Percentiles rank a stretch among this genome's conserved stretches.
Evolutionary conservation across 2,113 vertebrate species (phyloP).

Genomic region (Microtus montanus): DNA sequence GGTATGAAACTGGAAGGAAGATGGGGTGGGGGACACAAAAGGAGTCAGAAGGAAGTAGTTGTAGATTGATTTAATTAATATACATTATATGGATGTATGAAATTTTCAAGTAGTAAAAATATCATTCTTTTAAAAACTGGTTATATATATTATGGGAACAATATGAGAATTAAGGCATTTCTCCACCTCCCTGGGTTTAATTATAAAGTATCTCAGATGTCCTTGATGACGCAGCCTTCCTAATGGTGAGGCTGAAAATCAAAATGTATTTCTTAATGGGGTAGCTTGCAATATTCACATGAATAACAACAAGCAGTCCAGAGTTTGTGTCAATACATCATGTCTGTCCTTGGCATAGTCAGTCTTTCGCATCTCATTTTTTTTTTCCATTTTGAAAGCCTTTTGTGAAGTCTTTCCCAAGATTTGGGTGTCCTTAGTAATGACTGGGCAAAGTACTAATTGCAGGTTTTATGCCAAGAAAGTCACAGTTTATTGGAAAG

Average conservation of each 20-base stretch:
- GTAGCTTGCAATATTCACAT: neutral
- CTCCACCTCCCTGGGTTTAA: slow-evolving; percentile 31
- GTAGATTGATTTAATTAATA: too few relatives aligned
- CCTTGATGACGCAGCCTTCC: neutral
- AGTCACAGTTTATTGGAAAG: neutral
- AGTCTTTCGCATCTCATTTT: neutral
- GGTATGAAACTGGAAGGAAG: too few relatives aligned
- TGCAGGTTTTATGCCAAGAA: neutral
- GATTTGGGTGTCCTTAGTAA: neutral
- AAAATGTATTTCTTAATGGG: neutral
- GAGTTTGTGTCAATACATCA: neutral
- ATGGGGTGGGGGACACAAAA: neutral
- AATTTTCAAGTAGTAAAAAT: neutral
- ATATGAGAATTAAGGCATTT: slow-evolving; percentile 17
- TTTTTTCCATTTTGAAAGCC: neutral
- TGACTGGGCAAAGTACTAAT: neutral
- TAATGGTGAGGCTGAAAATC: slow-evolving; percentile 19
- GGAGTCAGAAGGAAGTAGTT: too few relatives aligned
- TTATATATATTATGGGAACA: slow-evolving; percentile 9
- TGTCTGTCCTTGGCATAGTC: neutral
- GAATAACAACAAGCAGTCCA: neutral
- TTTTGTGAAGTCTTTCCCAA: neutral
- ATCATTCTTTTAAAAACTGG: neutral
- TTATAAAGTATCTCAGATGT: slow-evolving; percentile 16
- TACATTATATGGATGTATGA: neutral